Evolutionary conservation across 2,888 invertebrate genomes (phyloP).

Genomic region (Metellina segmentata): DNA sequence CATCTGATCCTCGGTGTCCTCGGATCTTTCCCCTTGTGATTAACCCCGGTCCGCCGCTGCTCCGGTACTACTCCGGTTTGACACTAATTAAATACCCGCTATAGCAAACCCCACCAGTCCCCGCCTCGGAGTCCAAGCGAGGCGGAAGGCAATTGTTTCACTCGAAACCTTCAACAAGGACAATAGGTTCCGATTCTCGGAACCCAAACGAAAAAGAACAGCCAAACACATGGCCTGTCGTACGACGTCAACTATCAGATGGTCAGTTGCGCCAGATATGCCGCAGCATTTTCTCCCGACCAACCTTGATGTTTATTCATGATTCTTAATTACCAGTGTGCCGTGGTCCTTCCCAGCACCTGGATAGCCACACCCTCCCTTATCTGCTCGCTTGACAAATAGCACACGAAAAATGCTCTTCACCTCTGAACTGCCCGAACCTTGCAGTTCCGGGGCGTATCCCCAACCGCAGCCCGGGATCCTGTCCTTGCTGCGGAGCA

Average conservation of each 20-base stretch:
- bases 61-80: no score
- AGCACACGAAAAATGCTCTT: slow-evolving; percentile 73
- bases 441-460: slow-evolving; percentile 76
- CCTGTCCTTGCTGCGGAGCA: slow-evolving; percentile 43
- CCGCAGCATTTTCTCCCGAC: slow-evolving; percentile 18
- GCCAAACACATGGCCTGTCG: background rate
- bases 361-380: slow-evolving; percentile 75
- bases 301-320: slow-evolving; percentile 77
- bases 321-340: slow-evolving; percentile 76
- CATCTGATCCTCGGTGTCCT: no score
- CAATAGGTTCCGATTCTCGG: background rate
- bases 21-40: no score
- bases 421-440: slow-evolving; percentile 74
- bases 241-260: background rate
- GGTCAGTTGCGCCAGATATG: slow-evolving; percentile 46
- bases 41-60: no score
- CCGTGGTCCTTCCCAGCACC: slow-evolving; percentile 70
- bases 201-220: background rate
- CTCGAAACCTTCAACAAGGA: background rate
- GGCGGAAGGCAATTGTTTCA: background rate
- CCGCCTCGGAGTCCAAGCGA: background rate
- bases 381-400: slow-evolving; percentile 76
- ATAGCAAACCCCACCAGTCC: background rate
- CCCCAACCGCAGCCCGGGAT: slow-evolving; percentile 55
- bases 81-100: background rate